phyloP scores from a whole-genome alignment of 2,888 invertebrate genomes.

The Drosophila suboccidentalis region DNA sequence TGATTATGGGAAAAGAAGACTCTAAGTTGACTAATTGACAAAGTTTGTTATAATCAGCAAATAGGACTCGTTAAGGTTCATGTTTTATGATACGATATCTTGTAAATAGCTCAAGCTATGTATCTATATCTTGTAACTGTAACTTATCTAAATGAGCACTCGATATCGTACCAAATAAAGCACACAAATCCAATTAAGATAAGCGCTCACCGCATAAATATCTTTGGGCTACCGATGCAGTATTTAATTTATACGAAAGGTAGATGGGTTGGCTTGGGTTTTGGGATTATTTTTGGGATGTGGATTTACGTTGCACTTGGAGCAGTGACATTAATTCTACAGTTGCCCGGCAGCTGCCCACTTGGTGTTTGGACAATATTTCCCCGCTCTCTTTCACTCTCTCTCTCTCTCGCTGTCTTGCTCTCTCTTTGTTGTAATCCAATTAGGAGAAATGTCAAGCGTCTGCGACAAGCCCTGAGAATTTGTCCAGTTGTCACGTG shows the following conservation, averaged over 20 bases:
- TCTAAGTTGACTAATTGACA: too few species aligned
- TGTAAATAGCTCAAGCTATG: conserved; percentile 17
- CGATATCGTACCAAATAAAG: conserved; percentile 37
- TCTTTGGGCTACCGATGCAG: conserved; percentile 63
- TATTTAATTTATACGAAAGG: conserved; percentile 54
- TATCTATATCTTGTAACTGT: conserved; percentile 12
- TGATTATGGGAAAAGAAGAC: too few species aligned
- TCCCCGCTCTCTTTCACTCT: conserved; percentile 3
- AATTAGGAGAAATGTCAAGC: conserved; percentile 76
- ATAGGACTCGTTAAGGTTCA: too few species aligned
- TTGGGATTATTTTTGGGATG: conserved; percentile 5
- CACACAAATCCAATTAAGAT: conserved; percentile 71
- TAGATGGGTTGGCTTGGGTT: conserved; percentile 7
- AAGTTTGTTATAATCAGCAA: too few species aligned
- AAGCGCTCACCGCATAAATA: conserved; percentile 53
- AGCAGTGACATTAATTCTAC: conserved; percentile 71
- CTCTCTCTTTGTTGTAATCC: conserved; percentile 60
- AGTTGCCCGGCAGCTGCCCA: conserved; percentile 58
- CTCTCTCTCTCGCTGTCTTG: background rate
- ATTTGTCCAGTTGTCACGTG: conserved; percentile 62
- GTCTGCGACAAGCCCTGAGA: conserved; percentile 42
- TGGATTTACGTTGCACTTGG: conserved; percentile 55
- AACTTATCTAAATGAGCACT: conserved; percentile 55
- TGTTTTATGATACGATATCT: background rate
- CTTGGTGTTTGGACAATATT: conserved; percentile 71